Percentiles rank a stretch among this genome's conserved stretches.
Conservation (phyloP, 2,888 invertebrate genomes). For the Agrotis clavis region DNA sequence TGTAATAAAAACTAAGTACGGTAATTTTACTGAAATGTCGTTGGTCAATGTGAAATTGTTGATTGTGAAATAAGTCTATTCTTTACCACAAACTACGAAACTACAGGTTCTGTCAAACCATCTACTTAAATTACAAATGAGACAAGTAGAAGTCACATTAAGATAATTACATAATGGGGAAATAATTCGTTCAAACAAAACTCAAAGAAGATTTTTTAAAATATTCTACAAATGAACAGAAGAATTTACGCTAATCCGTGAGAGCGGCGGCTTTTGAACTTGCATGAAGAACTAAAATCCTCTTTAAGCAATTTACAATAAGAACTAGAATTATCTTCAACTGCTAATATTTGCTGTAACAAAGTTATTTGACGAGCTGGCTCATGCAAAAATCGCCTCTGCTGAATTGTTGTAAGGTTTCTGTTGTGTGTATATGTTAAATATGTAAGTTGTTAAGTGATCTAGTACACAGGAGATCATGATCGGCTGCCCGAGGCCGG, state of each 20-base stretch:
- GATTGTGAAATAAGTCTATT: neutral
- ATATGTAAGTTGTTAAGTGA: conserved; percentile 69
- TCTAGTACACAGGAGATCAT: conserved; percentile 72
- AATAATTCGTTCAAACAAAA: conserved; percentile 17
- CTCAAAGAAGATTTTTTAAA: conserved; percentile 17
- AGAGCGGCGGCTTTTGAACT: conserved; percentile 56
- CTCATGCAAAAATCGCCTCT: conserved; percentile 44
- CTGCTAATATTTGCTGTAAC: conserved; percentile 59
- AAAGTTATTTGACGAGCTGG: neutral
- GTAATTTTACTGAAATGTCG: neutral
- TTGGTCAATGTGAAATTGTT: neutral
- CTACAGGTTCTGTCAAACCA: neutral
- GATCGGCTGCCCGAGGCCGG: conserved; percentile 75
- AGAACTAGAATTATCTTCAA: conserved; percentile 63
- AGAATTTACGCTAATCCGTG: conserved; percentile 46
- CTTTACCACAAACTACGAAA: neutral
- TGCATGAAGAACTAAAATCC: conserved; percentile 61
- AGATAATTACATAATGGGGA: conserved; percentile 26
- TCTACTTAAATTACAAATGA: conserved; percentile 11
- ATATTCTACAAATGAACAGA: conserved; percentile 8
- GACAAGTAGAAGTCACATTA: neutral
- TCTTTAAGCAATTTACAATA: conserved; percentile 63
- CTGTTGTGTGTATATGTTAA: conserved; percentile 39
- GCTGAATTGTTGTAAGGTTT: conserved; percentile 44
- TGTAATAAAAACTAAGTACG: neutral